A percentile compares a stretch with the other conserved stretches of the same genome.
These are phyloP conservation scores for Mastigias papua DNA, from an alignment of 30 jellyfish, hydroid and myxozoan species.

Conservation along the genomic window DNA sequence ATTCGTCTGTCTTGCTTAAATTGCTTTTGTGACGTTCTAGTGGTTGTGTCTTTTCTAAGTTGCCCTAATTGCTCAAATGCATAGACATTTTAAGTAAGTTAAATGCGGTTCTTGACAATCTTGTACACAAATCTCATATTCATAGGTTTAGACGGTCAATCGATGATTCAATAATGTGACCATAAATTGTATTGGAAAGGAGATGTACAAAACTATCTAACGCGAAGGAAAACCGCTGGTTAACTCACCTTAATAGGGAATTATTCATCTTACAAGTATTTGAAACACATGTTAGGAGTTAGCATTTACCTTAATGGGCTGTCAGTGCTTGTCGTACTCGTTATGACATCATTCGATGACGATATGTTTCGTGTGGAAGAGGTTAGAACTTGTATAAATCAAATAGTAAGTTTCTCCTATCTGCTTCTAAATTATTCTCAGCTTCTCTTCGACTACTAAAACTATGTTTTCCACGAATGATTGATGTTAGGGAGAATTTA, in stretches of 20 bases:
- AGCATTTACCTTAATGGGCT: no score
- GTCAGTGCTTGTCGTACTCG: no score
- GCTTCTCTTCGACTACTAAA: no score
- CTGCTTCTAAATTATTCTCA: no score
- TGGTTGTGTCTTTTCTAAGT: neutral
- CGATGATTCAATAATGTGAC: slow-evolving; percentile 24
- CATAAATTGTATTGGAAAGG: slow-evolving; percentile 8
- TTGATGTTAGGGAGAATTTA: no score
- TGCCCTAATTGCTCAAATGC: neutral
- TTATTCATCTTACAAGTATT: neutral
- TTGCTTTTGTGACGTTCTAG: neutral
- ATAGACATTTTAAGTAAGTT: slow-evolving; percentile 13
- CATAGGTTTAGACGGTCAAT: neutral
- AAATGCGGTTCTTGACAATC: neutral
- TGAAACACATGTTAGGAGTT: neutral
- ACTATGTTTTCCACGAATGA: no score
- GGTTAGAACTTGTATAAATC: no score
- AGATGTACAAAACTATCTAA: neutral
- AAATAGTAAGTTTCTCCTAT: no score
- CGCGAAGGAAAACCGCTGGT: slow-evolving; percentile 18
- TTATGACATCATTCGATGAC: neutral
- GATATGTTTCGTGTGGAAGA: no score
- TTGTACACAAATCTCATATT: neutral
- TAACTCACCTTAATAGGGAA: neutral
- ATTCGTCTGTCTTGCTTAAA: neutral